Conservation (phyloP, 1,140 invertebrate species). For the Brachystomella parvula region DNA sequence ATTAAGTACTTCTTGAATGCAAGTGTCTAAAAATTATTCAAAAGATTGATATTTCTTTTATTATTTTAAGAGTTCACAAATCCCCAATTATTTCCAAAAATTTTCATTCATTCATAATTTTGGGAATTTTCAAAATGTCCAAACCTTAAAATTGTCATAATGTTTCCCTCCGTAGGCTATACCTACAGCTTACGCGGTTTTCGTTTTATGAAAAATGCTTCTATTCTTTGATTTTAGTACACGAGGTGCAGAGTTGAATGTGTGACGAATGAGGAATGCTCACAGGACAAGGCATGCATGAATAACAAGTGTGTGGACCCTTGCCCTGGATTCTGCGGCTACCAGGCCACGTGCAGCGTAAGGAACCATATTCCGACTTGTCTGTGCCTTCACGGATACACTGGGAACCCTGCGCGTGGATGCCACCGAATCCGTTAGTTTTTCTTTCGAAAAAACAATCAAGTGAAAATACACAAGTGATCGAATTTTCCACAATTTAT, state of each 20-base stretch:
- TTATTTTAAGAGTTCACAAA: no score
- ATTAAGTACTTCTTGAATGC: no score
- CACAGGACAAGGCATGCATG: conserved; percentile 73
- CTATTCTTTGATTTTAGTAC: background rate
- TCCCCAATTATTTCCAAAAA: conserved; percentile 51
- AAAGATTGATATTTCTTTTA: no score
- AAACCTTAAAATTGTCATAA: background rate
- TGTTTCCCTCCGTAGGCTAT: background rate
- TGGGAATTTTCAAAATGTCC: conserved; percentile 22
- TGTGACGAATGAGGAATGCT: conserved; percentile 57
- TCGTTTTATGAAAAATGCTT: conserved; percentile 8
- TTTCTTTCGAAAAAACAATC: conserved; percentile 60
- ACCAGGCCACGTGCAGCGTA: conserved; percentile 60
- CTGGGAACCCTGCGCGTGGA: conserved; percentile 67
- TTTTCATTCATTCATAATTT: background rate
- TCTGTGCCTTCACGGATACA: conserved; percentile 56
- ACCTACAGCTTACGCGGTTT: conserved; percentile 48
- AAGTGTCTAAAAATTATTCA: no score
- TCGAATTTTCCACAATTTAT: conserved; percentile 35
- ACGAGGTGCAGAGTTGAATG: conserved; percentile 60
- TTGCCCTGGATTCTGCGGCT: conserved; percentile 68
- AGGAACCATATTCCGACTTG: conserved; percentile 65
- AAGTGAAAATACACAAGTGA: conserved; percentile 60
- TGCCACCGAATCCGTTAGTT: conserved; percentile 39
- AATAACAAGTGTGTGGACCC: conserved; percentile 72